A percentile compares a stretch with the other conserved stretches of the same genome.
These are phyloP conservation scores for Idaea dimidiata DNA, from an alignment of 2,888 invertebrate species.

Conservation along the genomic window DNA sequence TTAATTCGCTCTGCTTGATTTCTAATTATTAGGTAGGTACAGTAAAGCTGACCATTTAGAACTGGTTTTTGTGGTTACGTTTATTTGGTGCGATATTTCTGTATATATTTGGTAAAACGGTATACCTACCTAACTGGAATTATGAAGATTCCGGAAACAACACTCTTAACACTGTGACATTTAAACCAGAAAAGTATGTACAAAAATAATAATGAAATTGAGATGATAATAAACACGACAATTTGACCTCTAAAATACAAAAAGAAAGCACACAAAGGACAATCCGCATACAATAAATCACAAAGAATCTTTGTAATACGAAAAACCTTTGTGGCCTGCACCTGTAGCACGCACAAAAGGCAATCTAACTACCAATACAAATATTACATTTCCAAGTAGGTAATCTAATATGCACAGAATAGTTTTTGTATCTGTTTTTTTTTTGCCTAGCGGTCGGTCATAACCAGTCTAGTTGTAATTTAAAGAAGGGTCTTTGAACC, in stretches of 20 bases:
- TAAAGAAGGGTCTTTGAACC: slow-evolving; percentile 60
- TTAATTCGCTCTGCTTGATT: slow-evolving; percentile 34
- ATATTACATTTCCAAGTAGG: background rate
- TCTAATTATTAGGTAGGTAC: slow-evolving; percentile 46
- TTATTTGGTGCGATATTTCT: slow-evolving; percentile 16
- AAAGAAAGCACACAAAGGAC: background rate
- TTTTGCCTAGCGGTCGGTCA: slow-evolving; percentile 33
- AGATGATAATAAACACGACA: background rate
- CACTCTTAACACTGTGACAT: background rate
- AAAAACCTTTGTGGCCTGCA: background rate
- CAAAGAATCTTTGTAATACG: background rate
- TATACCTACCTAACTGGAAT: background rate
- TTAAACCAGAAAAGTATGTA: background rate
- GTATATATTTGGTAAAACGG: slow-evolving; percentile 25
- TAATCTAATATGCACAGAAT: slow-evolving; percentile 11
- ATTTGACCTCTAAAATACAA: background rate
- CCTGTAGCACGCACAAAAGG: background rate
- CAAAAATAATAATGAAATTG: background rate
- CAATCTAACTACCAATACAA: background rate
- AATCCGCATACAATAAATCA: background rate
- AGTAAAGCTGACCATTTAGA: slow-evolving; percentile 22
- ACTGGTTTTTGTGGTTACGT: slow-evolving; percentile 29
- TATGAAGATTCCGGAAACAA: background rate
- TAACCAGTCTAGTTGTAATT: slow-evolving; percentile 42
- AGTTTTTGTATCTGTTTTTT: slow-evolving; percentile 24